Base-by-base conservation (phyloP, 30 jellyfish, hydroid and myxozoan genomes). In the Clytia hemisphaerica region DNA sequence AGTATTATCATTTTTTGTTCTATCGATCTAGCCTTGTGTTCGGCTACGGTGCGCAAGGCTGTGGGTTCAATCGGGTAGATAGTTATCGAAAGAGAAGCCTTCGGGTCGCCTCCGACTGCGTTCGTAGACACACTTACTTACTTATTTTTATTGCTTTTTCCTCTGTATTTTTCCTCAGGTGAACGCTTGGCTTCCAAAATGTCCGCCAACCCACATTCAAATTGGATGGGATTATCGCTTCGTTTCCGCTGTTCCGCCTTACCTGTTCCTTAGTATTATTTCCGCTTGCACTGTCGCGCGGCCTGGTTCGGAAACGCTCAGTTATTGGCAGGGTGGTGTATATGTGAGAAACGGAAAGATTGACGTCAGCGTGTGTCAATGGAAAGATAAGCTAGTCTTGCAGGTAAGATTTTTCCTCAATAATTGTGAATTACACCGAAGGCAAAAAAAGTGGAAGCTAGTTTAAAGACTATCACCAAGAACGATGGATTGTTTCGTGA, bases 101-200 rank as follows among this genome's bases (percentile, higher is more conserved):
- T n/a, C n/a, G n/a, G n/a, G n/a, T n/a, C n/a, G n/a, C n/a, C n/a
- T n/a, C n/a, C n/a, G n/a, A n/a, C n/a, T n/a, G n/a, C n/a, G n/a
- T n/a, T n/a, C n/a, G n/a, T n/a, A n/a, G n/a, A n/a, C n/a, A n/a
- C n/a, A n/a, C n/a, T n/a, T n/a, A n/a, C n/a, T n/a, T n/a, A n/a
- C n/a, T n/a, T n/a, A n/a, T n/a, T n/a, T n/a, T n/a, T n/a, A n/a
- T n/a, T n/a, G n/a, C n/a, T n/a, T n/a, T n/a, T n/a, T n/a, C n/a
- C n/a, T n/a, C n/a, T n/a, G n/a, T n/a, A 37, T 51, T 44, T 16
- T 19, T 34, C 6, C 40, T 9, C 19, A 91, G 99, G 94, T 91
- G 49, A 91, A 91, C 45, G 99, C 99, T 16, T 91, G 99, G 99
- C 81, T 91, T 31, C 93, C 99, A n/a, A 91, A 73, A 1, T 91